Evolutionary conservation across 2,888 invertebrate genomes (phyloP), one percentile per base, ranked within the genome.

Genomic region (Polia nebulosa): DNA sequence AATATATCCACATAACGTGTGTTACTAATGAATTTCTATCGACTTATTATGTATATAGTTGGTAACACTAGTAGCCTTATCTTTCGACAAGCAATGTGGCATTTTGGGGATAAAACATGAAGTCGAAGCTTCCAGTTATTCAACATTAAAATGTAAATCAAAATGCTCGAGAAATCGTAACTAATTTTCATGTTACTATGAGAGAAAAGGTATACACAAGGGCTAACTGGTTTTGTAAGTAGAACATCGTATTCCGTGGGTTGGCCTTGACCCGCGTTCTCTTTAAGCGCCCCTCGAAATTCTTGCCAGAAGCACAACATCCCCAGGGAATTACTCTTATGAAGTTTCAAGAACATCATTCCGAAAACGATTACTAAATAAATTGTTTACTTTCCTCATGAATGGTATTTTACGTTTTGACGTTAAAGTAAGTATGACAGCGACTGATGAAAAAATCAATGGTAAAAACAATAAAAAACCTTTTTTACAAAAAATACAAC

Each of bases 181-280:
- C 6, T 27, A 60, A 68, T 77, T 32, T 47, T 39, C 41, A 67
- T 49, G 47, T 67, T 63, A 55, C 32, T 67, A 13, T 61, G 60
- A 25, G 51, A 29, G 32, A 66, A 72, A 78, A 75, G 29, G 32
- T 59, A 65, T 80, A 70, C 71, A 69, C 62, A 61, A 63, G 61
- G 51, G 65, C 57, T 61, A 76, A 82, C 77, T 76, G 71, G 76
- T 77, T 78, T 80, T 76, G 72, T 71, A 79, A 85, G 72, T 83
- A 67, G 78, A 82, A 72, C 82, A 76, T 78, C 68, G 70, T 80
- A 70, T 75, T 80, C 66, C 71, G 80, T 53, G 65, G 39, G 53
- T n/a, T 74, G 80, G 62, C 86, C 86, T 86, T 86, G 86, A 84
- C 86, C 86, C 59, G 64, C 41, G 69, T 61, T 72, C 74, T 72